Base-by-base conservation (phyloP, 2,113 vertebrate genomes). In the Physeter macrocephalus region DNA sequence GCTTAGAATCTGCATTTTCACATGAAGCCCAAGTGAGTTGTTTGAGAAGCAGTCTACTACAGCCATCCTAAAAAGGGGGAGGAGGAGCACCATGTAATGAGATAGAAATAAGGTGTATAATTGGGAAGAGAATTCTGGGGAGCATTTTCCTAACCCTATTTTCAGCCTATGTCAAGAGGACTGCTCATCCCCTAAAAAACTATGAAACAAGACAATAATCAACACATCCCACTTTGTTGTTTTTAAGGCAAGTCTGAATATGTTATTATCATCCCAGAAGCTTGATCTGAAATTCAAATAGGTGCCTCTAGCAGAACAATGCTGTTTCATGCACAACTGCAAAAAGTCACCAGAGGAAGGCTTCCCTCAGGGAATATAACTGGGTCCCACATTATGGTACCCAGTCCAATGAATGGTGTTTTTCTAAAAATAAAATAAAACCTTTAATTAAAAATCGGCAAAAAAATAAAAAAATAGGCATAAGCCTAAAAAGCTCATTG, bases 361-460 rank as follows among this genome's bases (percentile, higher is more conserved):
- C 31, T 88, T n/a, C 66, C 46, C 23, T 81, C 8, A 0, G 34
- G 49, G 54, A 23, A 0, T 2, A 0, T 9, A 59, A 57, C 12
- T 57, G 39, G 20, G 1, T 82, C n/a, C 46, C 27, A 12, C 62
- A 11, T 57, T 59, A n/a, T 17, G 34, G 18, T 78, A 18, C 20
- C 39, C 34, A 13, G 29, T n/a, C 49, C 43, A 92, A 34, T 84
- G 75, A 57, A 39, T 4, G 17, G 67, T 52, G 12, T 31, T 83
- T 52, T 87, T 72, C 62, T 52, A 64, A 95, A 88, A 71, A 64
- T 36, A 54, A 64, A 85, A 34, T 41, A 75, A 67, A 67, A 54
- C 14, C 61, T 90, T 92, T 88, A 57, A 69, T 88, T 87, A n/a
- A 78, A 96, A 94, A 49, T 78, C 77, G 89, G 36, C 62, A 13